phyloP scores from a whole-genome alignment of 2,797 vertebrate genomes.

The Chaetodon trifasciatus region DNA sequence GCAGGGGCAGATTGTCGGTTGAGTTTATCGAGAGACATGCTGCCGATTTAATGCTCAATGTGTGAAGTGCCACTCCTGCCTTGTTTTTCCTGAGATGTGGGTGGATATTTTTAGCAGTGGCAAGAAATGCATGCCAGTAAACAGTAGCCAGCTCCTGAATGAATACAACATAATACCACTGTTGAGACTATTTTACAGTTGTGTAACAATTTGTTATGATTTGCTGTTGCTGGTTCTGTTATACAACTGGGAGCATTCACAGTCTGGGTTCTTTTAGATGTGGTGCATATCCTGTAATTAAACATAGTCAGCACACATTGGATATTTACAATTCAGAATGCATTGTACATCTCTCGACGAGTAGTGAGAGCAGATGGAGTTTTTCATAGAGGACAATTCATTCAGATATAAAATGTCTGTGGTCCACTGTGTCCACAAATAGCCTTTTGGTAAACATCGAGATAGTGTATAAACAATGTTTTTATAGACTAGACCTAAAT shows the following conservation, averaged over 20 bases:
- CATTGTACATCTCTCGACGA: constrained; percentile 34
- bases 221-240: constrained; percentile 50
- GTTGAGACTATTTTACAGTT: constrained; percentile 60
- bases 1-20: constrained; percentile 22
- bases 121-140: constrained; percentile 58
- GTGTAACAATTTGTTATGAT: constrained; percentile 66
- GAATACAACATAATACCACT: constrained; percentile 53
- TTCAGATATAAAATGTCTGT: constrained; percentile 67
- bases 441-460: constrained; percentile 75
- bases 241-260: constrained; percentile 62
- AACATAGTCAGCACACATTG: constrained; percentile 56
- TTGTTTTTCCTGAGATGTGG: constrained; percentile 54
- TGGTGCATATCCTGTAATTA: constrained; percentile 65
- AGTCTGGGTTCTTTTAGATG: constrained; percentile 42
- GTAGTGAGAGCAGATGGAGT: constrained; percentile 42
- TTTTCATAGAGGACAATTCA: constrained; percentile 72
- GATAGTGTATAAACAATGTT: constrained; percentile 72
- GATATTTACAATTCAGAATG: constrained; percentile 62
- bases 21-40: constrained; percentile 27
- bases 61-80: constrained; percentile 56
- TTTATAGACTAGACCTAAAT: constrained; percentile 78
- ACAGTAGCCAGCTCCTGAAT: constrained; percentile 62
- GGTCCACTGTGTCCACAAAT: constrained; percentile 67
- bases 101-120: constrained; percentile 71
- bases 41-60: constrained; percentile 45